Evolutionary conservation across 2,797 vertebrate genomes (phyloP), one percentile per base, ranked within the genome.

Genomic region (Tragelaphus eurycerus): DNA sequence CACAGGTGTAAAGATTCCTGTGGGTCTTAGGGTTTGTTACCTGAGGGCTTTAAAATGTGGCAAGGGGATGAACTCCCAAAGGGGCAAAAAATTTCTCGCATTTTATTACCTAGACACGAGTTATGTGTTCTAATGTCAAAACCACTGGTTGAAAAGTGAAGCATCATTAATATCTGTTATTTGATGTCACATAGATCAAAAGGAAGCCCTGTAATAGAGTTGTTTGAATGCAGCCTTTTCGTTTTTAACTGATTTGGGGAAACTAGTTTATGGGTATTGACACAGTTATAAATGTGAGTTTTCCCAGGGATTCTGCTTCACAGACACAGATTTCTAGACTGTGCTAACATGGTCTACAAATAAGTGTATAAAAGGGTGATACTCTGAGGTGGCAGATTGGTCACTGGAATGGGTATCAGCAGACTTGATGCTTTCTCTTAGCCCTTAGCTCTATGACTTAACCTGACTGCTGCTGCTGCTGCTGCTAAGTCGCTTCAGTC

Each of bases 51-150:
- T 98, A 96, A 62, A 98, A 97, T 97, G 89, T 97, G 98, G 98
- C 92, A 97, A 96, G 97, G 98, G 98, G 98, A 97, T 91, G 89
- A 98, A 97, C 95, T 98, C 98, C 97, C 98, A 96, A 90, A 96
- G 95, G 97, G 98, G 89, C 86, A 97, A 67, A 97, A 64, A 97
- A 96, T 92, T 92, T 71, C 95, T 85, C 84, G 19, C 97, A 93
- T 98, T 98, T 97, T 97, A 96, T 98, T 98, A 98, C 97, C 84
- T 92, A 97, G 97, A 98, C 97, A 96, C 71, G 1, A 48, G 21
- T 48, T 67, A 4, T 62, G 52, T 87, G 82, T 95, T 85, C 78
- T 81, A 38, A 74, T 92, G 93, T 94, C 92, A 90, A 86, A 93
- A 96, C 52, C 62, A 62, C 43, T 93, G 89, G 85, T 82, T 55